Evolutionary conservation across 2,888 invertebrate genomes (phyloP), one percentile per base, ranked within the genome.

Genomic region (Lithophane semibrunnea): DNA sequence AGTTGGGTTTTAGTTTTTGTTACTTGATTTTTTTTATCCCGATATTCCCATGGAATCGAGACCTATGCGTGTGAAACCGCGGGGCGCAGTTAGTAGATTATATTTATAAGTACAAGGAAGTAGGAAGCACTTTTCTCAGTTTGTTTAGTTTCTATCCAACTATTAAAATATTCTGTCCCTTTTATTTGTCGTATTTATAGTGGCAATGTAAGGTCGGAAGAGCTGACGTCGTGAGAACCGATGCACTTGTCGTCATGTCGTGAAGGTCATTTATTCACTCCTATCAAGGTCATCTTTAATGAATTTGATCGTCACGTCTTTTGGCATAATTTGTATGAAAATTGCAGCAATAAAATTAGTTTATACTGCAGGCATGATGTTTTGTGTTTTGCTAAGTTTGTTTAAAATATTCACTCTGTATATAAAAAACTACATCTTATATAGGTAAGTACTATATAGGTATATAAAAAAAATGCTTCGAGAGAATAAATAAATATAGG

Each of bases 231-330:
- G 49, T 81, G 77, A 77, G 82, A 81, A 21, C 54, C 29, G 79
- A 75, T 83, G 79, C 82, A 83, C 79, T 69, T 73, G 75, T 70
- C 69, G 82, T 83, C 68, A 54, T n/a, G 3, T 8, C 24, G 29
- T n/a, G 52, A 83, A 83, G 82, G 82, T 83, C 79, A 79, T 79
- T 74, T 74, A 83, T 75, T 52, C 49, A 56, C 54, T 75, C 58
- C 47, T n/a, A 18, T 60, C 75, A 83, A 75, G 83, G 82, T 75
- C 75, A 83, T 73, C 69, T 72, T 13, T 73, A 67, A 71, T 73
- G 8, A 69, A 79, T 54, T 72, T 79, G 58, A 67, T 66, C 29
- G 64, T 63, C 72, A 75, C 69, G 71, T 52, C 29, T 83, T 79
- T 75, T 74, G 61, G 71, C 74, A 61, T 72, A 61, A 79, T 60